Conservation (phyloP, 2,888 invertebrate species). For the Melikaiella ostensackeni region DNA sequence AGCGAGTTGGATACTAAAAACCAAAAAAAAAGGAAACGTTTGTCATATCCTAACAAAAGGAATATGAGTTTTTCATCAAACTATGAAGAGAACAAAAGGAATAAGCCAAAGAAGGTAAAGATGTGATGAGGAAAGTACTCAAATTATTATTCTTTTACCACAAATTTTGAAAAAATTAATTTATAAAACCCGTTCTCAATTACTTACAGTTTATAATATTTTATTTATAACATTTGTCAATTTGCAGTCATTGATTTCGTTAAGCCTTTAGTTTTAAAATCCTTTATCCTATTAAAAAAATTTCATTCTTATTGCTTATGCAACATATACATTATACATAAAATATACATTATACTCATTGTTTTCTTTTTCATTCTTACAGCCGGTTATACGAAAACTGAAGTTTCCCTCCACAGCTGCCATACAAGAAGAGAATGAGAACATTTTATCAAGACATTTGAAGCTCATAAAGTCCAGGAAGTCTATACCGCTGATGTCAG, state of each 20-base stretch:
- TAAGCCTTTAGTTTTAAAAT: neutral
- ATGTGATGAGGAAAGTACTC: too few relatives aligned
- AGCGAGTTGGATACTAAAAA: too few relatives aligned
- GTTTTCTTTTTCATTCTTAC: neutral
- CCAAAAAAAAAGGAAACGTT: too few relatives aligned
- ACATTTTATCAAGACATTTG: neutral
- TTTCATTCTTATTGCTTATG: neutral
- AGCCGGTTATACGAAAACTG: neutral
- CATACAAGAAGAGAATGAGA: neutral
- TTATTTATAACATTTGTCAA: neutral
- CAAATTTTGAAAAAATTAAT: too few relatives aligned
- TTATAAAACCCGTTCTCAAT: neutral
- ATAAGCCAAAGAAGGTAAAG: too few relatives aligned
- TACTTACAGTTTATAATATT: neutral
- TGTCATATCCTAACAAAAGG: too few relatives aligned
- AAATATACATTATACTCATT: neutral
- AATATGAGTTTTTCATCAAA: too few relatives aligned
- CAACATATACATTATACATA: neutral
- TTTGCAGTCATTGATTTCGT: neutral
- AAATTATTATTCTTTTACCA: too few relatives aligned
- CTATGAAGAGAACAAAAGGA: too few relatives aligned
- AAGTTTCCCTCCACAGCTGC: neutral
- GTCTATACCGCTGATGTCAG: neutral
- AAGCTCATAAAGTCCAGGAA: neutral
- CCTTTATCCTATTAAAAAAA: neutral